Evolutionary conservation across 2,888 invertebrate genomes (phyloP).

Genomic region (Ariolimax columbianus): DNA sequence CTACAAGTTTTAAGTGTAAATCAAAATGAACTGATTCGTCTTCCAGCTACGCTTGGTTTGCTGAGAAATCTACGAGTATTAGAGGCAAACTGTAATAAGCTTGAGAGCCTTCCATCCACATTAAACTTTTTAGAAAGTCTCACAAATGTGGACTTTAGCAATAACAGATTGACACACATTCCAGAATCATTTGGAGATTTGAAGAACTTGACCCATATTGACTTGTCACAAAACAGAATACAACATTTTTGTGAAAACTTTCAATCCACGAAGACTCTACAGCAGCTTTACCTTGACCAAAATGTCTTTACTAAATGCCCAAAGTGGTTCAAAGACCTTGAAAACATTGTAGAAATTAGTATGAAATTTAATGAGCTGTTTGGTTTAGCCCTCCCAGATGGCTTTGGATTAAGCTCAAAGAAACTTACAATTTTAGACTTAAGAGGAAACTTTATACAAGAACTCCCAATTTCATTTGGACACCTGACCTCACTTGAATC

Average conservation of each 20-base stretch:
- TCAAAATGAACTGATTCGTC: conserved; percentile 62
- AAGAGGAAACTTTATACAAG: conserved; percentile 61
- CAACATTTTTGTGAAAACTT: conserved; percentile 61
- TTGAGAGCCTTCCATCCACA: conserved; percentile 61
- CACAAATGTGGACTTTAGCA: conserved; percentile 62
- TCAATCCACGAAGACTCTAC: conserved; percentile 60
- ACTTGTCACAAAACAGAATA: conserved; percentile 53
- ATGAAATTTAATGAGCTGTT: conserved; percentile 28
- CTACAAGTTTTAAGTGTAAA: conserved; percentile 62
- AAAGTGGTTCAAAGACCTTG: conserved; percentile 59
- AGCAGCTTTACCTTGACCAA: conserved; percentile 65
- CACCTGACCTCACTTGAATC: conserved; percentile 51
- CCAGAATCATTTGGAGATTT: conserved; percentile 49
- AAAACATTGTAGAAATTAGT: conserved; percentile 61
- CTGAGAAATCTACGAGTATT: conserved; percentile 58
- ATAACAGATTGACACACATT: conserved; percentile 55
- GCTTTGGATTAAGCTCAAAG: conserved; percentile 31
- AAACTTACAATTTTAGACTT: conserved; percentile 43
- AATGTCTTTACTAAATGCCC: conserved; percentile 63
- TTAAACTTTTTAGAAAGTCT: conserved; percentile 64
- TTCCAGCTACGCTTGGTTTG: conserved; percentile 67
- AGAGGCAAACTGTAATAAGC: conserved; percentile 64
- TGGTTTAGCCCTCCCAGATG: conserved; percentile 28
- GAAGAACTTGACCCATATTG: conserved; percentile 33
- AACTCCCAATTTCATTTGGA: conserved; percentile 65